phyloP scores from a whole-genome alignment of 1,140 invertebrate species.

The Leptopilina boulardi region DNA sequence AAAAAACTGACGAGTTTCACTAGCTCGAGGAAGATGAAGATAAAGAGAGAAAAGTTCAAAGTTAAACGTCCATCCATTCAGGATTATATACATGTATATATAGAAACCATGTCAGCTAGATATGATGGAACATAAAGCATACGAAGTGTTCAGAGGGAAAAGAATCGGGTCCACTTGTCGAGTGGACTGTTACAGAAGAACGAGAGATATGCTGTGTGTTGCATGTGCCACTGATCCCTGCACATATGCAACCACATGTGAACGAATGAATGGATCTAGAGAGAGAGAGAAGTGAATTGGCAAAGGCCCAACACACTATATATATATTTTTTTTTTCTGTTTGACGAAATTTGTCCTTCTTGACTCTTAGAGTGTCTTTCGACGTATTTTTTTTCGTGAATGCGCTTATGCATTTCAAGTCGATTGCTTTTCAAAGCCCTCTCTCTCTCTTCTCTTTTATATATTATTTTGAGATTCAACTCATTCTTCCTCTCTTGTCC shows the following conservation, averaged over 20 bases:
- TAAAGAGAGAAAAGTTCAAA: slow-evolving; percentile 12
- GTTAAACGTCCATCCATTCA: slow-evolving; percentile 3
- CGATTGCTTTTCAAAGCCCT: not conserved
- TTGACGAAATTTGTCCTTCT: slow-evolving; percentile 44
- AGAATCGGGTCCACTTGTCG: slow-evolving; percentile 45
- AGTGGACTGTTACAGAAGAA: slow-evolving; percentile 9
- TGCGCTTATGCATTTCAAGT: slow-evolving; percentile 26
- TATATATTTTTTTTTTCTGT: slow-evolving; percentile 47
- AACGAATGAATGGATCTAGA: slow-evolving; percentile 35
- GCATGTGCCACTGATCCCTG: slow-evolving; percentile 24
- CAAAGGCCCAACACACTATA: slow-evolving; percentile 40
- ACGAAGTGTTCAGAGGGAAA: slow-evolving; percentile 38
- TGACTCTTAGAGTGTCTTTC: slow-evolving; percentile 29
- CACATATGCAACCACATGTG: slow-evolving; percentile 25
- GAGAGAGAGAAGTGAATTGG: slow-evolving; percentile 37
- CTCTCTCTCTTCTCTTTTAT: not conserved
- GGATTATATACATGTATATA: not conserved
- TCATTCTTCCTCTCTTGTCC: not conserved
- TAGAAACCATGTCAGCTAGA: slow-evolving; percentile 11
- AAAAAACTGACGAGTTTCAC: slow-evolving; percentile 4
- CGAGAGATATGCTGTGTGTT: not conserved
- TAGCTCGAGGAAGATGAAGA: slow-evolving; percentile 6
- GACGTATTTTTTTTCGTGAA: slow-evolving; percentile 26
- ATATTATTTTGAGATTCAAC: not conserved
- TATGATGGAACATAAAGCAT: slow-evolving; percentile 28